Conservation (phyloP, 2,888 invertebrate species). For the Hypsopygia costalis region DNA sequence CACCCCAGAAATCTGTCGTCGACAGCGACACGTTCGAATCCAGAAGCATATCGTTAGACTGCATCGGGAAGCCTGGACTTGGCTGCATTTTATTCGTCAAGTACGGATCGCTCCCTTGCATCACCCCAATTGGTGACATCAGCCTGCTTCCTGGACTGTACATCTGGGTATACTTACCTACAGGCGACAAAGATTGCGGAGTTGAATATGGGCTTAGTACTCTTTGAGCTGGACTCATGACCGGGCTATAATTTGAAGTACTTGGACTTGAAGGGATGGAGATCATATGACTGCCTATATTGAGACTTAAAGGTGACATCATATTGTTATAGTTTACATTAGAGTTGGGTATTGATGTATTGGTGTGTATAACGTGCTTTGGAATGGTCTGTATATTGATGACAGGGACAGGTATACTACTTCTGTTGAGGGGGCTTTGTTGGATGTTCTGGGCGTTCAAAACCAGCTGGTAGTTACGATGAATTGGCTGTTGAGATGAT, state of each 20-base stretch:
- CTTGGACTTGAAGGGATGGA: slow-evolving; percentile 61
- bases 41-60: slow-evolving; percentile 47
- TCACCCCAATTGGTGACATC: slow-evolving; percentile 45
- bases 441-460: slow-evolving; percentile 32
- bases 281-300: slow-evolving; percentile 56
- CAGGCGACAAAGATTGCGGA: slow-evolving; percentile 61
- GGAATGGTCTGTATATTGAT: slow-evolving; percentile 50
- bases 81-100: slow-evolving; percentile 63
- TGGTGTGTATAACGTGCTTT: slow-evolving; percentile 36
- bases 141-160: slow-evolving; percentile 52
- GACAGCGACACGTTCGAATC: slow-evolving; percentile 45
- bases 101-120: slow-evolving; percentile 64
- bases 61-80: slow-evolving; percentile 52
- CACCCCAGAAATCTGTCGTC: slow-evolving; percentile 59
- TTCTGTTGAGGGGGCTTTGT: slow-evolving; percentile 29
- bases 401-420: slow-evolving; percentile 47
- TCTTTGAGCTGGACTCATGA: slow-evolving; percentile 56
- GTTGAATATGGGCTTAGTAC: slow-evolving; percentile 61
- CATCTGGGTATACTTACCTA: slow-evolving; percentile 47
- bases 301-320: slow-evolving; percentile 62
- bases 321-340: slow-evolving; percentile 30
- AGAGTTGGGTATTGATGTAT: slow-evolving; percentile 25
- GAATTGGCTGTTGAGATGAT: slow-evolving; percentile 30
- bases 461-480: slow-evolving; percentile 41
- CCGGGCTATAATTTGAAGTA: slow-evolving; percentile 51